phyloP scores from a whole-genome alignment of 2,888 invertebrate genomes.

The Mesoligia furuncula region DNA sequence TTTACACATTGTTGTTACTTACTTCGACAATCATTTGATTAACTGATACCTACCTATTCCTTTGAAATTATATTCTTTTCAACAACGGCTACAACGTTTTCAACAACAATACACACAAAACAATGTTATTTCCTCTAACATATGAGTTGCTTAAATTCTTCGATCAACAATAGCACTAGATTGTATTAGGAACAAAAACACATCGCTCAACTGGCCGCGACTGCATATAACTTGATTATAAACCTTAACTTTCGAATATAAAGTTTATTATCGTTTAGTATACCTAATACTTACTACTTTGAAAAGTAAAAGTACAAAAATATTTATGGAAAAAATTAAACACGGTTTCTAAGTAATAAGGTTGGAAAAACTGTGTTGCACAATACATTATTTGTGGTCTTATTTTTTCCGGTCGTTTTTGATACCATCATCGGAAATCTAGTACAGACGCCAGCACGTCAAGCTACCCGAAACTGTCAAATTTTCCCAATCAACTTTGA shows the following conservation, averaged over 20 bases:
- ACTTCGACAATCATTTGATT: neutral
- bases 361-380: too few relatives aligned
- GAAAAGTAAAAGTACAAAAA: neutral
- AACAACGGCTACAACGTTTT: neutral
- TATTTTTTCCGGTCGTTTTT: neutral
- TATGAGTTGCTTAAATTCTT: neutral
- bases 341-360: too few relatives aligned
- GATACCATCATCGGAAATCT: neutral
- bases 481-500: too few relatives aligned
- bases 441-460: neutral
- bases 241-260: neutral
- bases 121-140: conserved; percentile 45
- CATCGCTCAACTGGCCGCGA: neutral
- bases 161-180: neutral
- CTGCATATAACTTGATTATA: neutral
- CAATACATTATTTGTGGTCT: neutral
- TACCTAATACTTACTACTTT: neutral
- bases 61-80: neutral
- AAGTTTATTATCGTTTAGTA: neutral
- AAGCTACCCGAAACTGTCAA: too few relatives aligned
- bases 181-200: neutral
- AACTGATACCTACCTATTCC: neutral
- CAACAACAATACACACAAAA: conserved; percentile 7
- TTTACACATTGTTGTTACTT: neutral
- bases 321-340: too few relatives aligned